These are phyloP conservation scores for Campylorhamphus procurvoides DNA, from an alignment of 2,113 vertebrate genomes.

Conservation along the genomic window DNA sequence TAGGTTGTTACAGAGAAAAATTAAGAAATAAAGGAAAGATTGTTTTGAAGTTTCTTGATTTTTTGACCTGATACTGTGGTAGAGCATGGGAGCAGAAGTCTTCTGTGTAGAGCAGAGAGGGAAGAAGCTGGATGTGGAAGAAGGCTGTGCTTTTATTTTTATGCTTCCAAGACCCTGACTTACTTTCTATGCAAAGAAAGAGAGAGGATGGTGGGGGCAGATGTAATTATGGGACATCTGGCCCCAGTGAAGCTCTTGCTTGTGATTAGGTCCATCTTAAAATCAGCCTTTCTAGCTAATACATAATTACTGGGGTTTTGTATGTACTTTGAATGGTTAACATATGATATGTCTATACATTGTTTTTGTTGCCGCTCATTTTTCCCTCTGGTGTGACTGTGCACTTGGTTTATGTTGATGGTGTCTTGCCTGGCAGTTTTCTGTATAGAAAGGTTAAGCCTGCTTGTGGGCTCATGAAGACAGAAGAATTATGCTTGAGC, in stretches of 20 bases:
- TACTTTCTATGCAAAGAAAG: neutral
- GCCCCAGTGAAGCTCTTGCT: neutral
- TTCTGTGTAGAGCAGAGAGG: neutral
- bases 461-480: neutral
- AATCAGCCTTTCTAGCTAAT: neutral
- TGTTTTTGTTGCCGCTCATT: neutral
- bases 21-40: neutral
- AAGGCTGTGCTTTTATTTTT: neutral
- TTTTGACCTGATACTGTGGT: neutral
- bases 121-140: neutral
- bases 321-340: neutral
- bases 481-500: neutral
- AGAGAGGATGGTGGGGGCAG: neutral
- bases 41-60: neutral
- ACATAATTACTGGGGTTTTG: neutral
- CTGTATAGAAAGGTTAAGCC: neutral
- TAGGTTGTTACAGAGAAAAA: neutral
- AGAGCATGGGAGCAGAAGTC: fast-evolving
- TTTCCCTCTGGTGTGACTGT: neutral
- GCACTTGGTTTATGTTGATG: neutral
- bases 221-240: neutral
- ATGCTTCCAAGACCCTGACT: neutral
- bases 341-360: neutral
- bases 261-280: neutral
- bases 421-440: neutral